Evolutionary conservation across 2,113 vertebrate genomes (phyloP), one percentile per base, ranked within the genome.

Genomic region (Sakesphorus luctuosus): DNA sequence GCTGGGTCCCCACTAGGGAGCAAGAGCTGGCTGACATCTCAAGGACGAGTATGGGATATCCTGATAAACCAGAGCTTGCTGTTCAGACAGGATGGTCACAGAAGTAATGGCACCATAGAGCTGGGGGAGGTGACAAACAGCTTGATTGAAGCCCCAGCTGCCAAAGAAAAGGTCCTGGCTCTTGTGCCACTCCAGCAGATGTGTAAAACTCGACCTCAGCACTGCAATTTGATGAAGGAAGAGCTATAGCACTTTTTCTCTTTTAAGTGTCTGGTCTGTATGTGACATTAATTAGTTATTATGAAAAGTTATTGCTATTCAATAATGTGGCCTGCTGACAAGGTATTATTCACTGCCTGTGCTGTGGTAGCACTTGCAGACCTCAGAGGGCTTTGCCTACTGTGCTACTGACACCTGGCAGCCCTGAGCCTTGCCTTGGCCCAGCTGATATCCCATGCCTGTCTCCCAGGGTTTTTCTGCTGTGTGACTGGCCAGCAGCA

Each of bases 251-350:
- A 81, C 43, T 94, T 93, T n/a, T 43, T 79, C 15, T 87, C 65
- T 81, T 82, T 74, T 55, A 90, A 93, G 75, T 73, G 38, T 72
- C 76, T 93, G 89, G 29, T 90, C 85, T 88, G 53, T 75, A 53
- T 87, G 73, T 89, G 90, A 81, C 90, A 61, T 84, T 94, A 94
- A 95, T 90, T 91, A 83, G 59, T 92, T 93, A 93, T 91, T 88
- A 94, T 7, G 74, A 72, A 44, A 94, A 94, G 75, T 94, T 94
- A 94, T 78, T 94, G 79, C 90, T 84, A 33, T 90, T 93, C 87
- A 84, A 72, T 93, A 90, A 67, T 49, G 90, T 56, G 72, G 61
- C 52, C 72, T 84, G 76, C 85, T 77, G 79, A 91, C 5, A 49
- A 91, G 65, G 38, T 81, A 28, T 67, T 77, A 73, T 71, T 83